Base-by-base conservation (phyloP, 64 coral and sea anemone genomes). In the Stichodactyla mertensii region DNA sequence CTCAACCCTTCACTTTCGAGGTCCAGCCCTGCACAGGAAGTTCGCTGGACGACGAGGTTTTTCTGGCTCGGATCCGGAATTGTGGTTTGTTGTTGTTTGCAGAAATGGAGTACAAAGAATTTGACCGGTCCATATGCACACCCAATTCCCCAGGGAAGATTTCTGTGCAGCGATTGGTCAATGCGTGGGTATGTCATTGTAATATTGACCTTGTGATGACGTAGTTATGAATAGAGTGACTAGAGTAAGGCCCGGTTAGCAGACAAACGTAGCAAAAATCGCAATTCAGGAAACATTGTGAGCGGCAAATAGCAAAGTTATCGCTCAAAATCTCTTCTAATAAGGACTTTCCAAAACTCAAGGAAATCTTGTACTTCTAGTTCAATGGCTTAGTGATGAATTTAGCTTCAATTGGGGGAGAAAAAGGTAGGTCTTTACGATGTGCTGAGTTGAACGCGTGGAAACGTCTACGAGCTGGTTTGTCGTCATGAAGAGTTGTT, bases 61-160 rank as follows among this genome's bases (percentile, higher is more conserved):
- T 57, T 22, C 51, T 61, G 83, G 83, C 60, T n/a, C 55, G 83
- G 55, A 58, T 85, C 83, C 78, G 78, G 78, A 81, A 81, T 81
- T 81, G 78, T 85, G 55, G 23, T 85, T 85, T 85, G 83, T 85
- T 85, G 45, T 61, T 85, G 83, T 85, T 85, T 85, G 83, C 83
- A 85, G 55, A 64, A 85, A 85, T 45, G 36, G 45, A 74, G 24
- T 61, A 58, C 83, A 85, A 64, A n/a, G 83, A 85, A 85, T 85
- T 57, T 64, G 83, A 64, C 36, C 52, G 78, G 31, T 55, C n/a
- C 19, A n/a, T 81, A 81, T 81, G 78, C 78, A 81, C 78, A 81
- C 78, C 55, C 60, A 58, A 61, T 31, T 61, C 83, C 83, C 83
- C 53, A 45, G 83, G 83, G 83, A 85, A 58, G 16, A 64, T 23